Evolutionary conservation across 2,888 invertebrate species (phyloP), one percentile per base, ranked within the genome.

Genomic region (Prionchulus punctatus): DNA sequence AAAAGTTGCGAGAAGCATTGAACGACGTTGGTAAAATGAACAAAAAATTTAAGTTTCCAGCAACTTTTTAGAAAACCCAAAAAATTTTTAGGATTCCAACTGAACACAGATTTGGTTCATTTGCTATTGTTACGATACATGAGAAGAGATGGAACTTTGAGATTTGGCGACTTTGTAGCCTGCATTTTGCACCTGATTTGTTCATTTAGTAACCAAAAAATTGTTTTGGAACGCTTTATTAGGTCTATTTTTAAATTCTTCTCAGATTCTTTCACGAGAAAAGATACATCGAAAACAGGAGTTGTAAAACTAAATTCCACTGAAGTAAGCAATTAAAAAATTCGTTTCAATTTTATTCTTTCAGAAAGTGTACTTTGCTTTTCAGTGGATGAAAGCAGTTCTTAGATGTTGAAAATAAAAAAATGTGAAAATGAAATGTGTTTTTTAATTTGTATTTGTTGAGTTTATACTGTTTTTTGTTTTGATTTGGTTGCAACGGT

Each of bases 151-250:
- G 89, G 89, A 43, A 89, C 88, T 56, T 77, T 90, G 48, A 77
- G 90, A 63, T 86, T 90, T 67, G 89, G 89, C 12, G 90, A 90
- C 72, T 90, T 89, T 70, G 88, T 89, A 1, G 85, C 86, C 1
- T 85, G 87, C 47, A 85, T 90, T 65, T 77, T 90, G 65, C 87
- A 88, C 70, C 77, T 90, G 59, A 86, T 85, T 62, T 82, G 87
- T 54, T 86, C 88, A 23, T 90, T 90, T 71, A 83, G 88, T 85
- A 77, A 80, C 80, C 74, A 30, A 30, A 47, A 54, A 25, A 30
- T 18, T 57, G 28, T 12, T 3, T 7, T 54, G n/a, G n/a, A n/a
- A n/a, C n/a, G n/a, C n/a, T n/a, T n/a, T n/a, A n/a, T 26, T 15
- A 27, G 15, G 30, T 26, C n/a, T n/a, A 18, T 42, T 42, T 42